Conservation (phyloP, 2,113 vertebrate species). For the Bufo gargarizans region DNA sequence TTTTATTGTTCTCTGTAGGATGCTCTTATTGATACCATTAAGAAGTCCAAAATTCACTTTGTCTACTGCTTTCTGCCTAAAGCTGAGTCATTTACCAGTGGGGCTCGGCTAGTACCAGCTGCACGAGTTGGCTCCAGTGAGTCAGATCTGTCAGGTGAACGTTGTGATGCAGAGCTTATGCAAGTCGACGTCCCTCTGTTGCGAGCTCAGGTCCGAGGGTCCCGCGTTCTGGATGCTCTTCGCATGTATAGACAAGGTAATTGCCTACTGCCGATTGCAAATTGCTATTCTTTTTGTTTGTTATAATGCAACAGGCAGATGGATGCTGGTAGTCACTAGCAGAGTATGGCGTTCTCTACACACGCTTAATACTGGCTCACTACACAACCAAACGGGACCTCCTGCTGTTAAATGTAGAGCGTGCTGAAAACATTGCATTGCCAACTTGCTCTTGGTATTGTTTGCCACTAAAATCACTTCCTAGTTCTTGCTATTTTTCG, state of each 20-base stretch:
- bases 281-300: not conserved
- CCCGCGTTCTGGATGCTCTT: slow-evolving; percentile 89
- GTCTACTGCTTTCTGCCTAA: slow-evolving; percentile 92
- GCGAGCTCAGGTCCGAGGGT: slow-evolving; percentile 89
- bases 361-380: too few species aligned
- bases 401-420: too few species aligned
- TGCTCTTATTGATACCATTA: slow-evolving; percentile 93
- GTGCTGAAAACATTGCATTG: too few species aligned
- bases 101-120: slow-evolving; percentile 70
- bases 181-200: slow-evolving; percentile 89
- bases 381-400: too few species aligned
- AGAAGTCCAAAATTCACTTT: slow-evolving; percentile 90
- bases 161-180: slow-evolving; percentile 87
- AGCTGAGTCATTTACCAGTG: slow-evolving; percentile 74
- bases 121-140: slow-evolving; percentile 81
- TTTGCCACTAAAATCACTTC: too few species aligned
- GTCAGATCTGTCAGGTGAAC: slow-evolving; percentile 79
- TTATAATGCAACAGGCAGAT: too few species aligned
- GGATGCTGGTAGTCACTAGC: too few species aligned
- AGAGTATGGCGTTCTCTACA: too few species aligned
- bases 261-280: slow-evolving; percentile 15
- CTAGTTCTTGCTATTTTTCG: too few species aligned
- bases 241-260: slow-evolving; percentile 96
- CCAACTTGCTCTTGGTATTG: too few species aligned
- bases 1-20: slow-evolving; percentile 73